Evolutionary conservation across 2,113 vertebrate species (phyloP).

Genomic region (Pollimyrus isidori): DNA sequence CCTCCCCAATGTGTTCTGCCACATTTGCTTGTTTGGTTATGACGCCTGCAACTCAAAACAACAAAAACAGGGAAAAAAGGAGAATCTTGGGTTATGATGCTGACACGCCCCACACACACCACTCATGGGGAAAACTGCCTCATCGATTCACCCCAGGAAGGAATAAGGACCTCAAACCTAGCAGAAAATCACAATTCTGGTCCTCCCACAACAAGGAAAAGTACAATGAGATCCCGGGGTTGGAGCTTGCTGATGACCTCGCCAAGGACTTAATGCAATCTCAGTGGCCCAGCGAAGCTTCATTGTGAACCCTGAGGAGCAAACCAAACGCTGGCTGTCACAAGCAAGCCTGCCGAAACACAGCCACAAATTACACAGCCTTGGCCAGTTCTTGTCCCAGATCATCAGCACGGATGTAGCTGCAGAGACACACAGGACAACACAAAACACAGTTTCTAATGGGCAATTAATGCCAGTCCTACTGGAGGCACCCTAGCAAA

Average conservation of each 20-base stretch:
- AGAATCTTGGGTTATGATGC: neutral
- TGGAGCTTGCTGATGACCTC: neutral
- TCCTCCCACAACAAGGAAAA: neutral
- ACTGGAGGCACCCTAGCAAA: neutral
- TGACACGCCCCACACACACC: no score
- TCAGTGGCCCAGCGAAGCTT: neutral
- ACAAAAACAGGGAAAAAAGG: neutral
- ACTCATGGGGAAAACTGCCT: neutral
- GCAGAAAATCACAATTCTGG: neutral
- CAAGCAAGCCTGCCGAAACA: neutral
- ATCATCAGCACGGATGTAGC: neutral
- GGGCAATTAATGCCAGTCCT: neutral
- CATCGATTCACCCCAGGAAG: neutral
- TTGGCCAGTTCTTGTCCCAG: neutral
- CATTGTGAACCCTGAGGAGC: neutral
- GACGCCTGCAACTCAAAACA: neutral
- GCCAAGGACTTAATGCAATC: neutral
- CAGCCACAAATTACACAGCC: neutral
- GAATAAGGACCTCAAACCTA: neutral
- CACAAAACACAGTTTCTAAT: neutral
- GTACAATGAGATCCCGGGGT: neutral
- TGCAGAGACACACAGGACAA: neutral
- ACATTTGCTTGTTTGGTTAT: neutral
- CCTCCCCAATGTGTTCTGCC: neutral
- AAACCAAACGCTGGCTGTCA: neutral